phyloP scores from a whole-genome alignment of 1,140 invertebrate genomes.

The Bombus consobrinus region DNA sequence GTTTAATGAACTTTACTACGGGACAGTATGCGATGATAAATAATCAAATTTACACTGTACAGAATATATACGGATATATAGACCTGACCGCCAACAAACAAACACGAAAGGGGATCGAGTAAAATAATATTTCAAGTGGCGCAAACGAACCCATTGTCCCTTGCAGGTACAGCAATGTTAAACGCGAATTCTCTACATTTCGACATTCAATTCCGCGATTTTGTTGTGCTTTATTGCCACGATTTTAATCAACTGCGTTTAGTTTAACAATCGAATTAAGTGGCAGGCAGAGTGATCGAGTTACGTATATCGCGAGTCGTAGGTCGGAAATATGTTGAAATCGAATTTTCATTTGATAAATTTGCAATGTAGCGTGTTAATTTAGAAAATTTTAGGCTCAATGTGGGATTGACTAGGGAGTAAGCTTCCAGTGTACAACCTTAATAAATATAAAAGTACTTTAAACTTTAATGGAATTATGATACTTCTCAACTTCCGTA shows the following conservation, averaged over 20 bases:
- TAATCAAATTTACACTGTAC: conserved; percentile 6
- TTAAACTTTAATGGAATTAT: too few species aligned
- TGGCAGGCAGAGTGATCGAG: background rate
- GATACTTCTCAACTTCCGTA: too few species aligned
- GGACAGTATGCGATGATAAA: background rate
- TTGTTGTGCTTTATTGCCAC: background rate
- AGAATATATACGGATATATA: too few species aligned
- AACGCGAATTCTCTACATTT: background rate
- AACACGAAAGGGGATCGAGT: background rate
- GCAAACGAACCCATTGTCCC: conserved; percentile 10
- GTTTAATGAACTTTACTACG: conserved; percentile 8
- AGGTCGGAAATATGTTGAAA: background rate
- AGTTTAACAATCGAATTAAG: background rate
- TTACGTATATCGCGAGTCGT: too few species aligned
- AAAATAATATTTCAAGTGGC: conserved; percentile 20
- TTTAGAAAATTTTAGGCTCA: background rate
- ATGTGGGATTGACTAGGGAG: too few species aligned
- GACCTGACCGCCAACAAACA: background rate
- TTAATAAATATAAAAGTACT: too few species aligned
- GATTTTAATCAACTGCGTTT: background rate
- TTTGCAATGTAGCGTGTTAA: background rate
- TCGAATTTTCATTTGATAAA: background rate
- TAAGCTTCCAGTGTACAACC: too few species aligned
- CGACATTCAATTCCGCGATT: background rate
- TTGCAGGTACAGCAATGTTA: background rate